phyloP scores from a whole-genome alignment of 2,888 invertebrate genomes.

The Sialis lutaria region DNA sequence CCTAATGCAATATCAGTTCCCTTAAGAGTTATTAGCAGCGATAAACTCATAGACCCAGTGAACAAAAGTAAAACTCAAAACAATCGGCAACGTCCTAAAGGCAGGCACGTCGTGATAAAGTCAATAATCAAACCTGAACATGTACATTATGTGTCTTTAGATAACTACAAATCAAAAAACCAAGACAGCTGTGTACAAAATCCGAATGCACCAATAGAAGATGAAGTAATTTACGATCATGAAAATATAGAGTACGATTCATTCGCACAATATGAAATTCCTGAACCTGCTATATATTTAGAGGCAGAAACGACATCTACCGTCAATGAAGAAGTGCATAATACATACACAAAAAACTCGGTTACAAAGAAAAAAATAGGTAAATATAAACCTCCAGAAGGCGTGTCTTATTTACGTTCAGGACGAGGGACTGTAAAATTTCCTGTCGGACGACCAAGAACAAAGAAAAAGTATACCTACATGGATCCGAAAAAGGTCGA shows the following conservation, averaged over 20 bases:
- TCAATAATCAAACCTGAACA: conserved; percentile 5
- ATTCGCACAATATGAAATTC: background rate
- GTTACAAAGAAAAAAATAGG: background rate
- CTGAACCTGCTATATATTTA: conserved; percentile 2
- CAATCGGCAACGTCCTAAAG: conserved; percentile 1
- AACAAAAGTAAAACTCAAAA: background rate
- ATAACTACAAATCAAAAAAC: background rate
- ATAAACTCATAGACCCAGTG: background rate
- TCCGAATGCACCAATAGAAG: background rate
- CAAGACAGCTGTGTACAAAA: background rate
- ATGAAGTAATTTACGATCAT: background rate
- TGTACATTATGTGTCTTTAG: background rate
- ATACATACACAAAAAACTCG: background rate
- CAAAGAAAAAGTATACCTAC: background rate
- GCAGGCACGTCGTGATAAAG: conserved; percentile 3
- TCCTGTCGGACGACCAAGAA: background rate
- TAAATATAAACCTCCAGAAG: conserved; percentile 2
- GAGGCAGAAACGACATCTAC: background rate
- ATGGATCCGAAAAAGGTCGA: background rate
- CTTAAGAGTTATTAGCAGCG: too few relatives aligned
- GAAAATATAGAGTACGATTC: background rate
- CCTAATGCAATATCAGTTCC: too few relatives aligned
- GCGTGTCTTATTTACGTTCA: conserved; percentile 4
- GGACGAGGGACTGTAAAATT: background rate
- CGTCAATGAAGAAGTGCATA: background rate